phyloP scores from a whole-genome alignment of 2,113 vertebrate species.

The Catharus minimus region DNA sequence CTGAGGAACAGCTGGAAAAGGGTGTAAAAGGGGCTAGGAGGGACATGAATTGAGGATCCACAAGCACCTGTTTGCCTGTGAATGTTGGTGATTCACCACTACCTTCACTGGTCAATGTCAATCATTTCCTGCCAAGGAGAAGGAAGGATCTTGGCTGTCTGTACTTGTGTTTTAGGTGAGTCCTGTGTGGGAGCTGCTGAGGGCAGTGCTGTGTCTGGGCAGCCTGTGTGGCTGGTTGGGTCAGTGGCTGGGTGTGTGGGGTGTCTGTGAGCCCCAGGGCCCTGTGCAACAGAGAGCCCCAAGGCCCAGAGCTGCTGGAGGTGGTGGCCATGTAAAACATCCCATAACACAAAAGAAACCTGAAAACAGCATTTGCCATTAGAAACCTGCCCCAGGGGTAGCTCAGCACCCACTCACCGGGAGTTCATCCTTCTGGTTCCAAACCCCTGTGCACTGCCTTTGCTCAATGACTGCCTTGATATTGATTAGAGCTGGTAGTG shows the following conservation, averaged over 20 bases:
- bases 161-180: background rate
- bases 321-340: background rate
- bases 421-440: conserved; percentile 88
- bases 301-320: background rate
- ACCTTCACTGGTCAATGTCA: background rate
- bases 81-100: background rate
- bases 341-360: background rate
- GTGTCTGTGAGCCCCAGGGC: background rate
- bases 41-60: background rate
- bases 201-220: background rate
- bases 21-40: background rate
- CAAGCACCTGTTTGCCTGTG: rapidly evolving
- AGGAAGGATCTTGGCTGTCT: background rate
- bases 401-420: conserved; percentile 75
- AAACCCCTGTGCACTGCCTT: conserved; percentile 85
- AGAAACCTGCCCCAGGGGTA: background rate
- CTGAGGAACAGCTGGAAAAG: background rate
- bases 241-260: background rate
- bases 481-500: conserved; percentile 84
- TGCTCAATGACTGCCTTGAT: conserved; percentile 88
- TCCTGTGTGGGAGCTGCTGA: background rate
- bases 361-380: background rate
- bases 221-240: background rate
- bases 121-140: background rate
- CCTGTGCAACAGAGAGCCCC: background rate